Evolutionary conservation across 2,113 vertebrate genomes (phyloP), one percentile per base, ranked within the genome.

Genomic region (Toxostoma redivivum): DNA sequence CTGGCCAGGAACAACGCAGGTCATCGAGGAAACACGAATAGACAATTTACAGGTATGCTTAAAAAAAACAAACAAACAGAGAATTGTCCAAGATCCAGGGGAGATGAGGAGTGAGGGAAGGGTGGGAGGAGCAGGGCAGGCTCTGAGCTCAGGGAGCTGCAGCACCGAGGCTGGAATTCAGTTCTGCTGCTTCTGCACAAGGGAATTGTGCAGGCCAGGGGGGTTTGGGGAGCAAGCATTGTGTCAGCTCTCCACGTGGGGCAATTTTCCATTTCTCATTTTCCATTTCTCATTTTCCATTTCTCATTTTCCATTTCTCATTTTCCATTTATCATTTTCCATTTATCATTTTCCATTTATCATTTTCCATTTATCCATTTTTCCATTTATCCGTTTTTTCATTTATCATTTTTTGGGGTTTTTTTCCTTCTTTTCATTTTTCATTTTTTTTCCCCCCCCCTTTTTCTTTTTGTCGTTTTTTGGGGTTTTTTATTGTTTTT

Each of bases 1-100:
- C 18, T 99, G 99, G 99, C 99, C 99, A 18, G 98, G 98, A 83
- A 99, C 98, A 9, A 98, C 98, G 83, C 96, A 98, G 81, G 93
- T 98, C 69, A 98, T 99, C 54, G 97, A 99, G 97, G 99, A 99
- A 95, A 98, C 99, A 3, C 96, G 97, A n/a, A 92, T 91, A 8
- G 98, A 98, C 21, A 97, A 97, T 96, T 98, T 99, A 92, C 98
- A 98, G 98, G 99, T 99, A 86, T 48, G 67, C 25, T 57, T 9
- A 8, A 23, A 48, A 25, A 27, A 47, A 25, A n/a, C n/a, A 22
- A 47, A 4, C 5, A 14, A 35, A 11, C 21, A 38, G 40, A 11
- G 48, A 22, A 10, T 21, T 5, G 15, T 65, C 5, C 19, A 22
- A 28, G 30, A 15, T 25, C 10, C n/a, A 22, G 14, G 45, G 50